Evolutionary conservation across 2,113 vertebrate genomes (phyloP).

Genomic region (Daphoenositta chrysoptera): DNA sequence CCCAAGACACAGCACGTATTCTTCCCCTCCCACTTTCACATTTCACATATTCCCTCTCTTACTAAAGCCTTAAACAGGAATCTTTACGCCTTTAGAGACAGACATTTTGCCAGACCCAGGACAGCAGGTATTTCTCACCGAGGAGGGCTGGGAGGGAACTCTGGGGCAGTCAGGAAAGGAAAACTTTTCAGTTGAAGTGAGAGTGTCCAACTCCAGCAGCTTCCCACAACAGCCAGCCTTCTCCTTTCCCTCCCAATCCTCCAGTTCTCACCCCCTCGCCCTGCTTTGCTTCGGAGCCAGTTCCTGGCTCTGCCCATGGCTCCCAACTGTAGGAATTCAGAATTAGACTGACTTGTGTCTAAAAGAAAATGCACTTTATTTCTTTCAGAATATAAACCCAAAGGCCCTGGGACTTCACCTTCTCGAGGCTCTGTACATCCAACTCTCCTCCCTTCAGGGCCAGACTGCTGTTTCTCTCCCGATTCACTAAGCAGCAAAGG

Average conservation of each 20-base stretch:
- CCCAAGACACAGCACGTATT: neutral
- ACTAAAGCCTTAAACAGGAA: neutral
- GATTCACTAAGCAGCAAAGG: neutral
- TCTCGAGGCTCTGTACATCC: neutral
- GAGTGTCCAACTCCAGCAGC: neutral
- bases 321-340: neutral
- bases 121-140: neutral
- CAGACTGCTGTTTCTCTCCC: neutral
- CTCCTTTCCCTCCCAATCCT: neutral
- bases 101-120: neutral
- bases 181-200: neutral
- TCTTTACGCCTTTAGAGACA: accelerated
- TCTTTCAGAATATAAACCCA: neutral
- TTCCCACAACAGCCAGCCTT: neutral
- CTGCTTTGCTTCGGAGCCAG: neutral
- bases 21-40: neutral
- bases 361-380: neutral
- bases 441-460: neutral
- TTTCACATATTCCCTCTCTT: neutral
- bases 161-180: neutral
- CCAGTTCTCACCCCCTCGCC: neutral
- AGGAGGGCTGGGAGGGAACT: neutral
- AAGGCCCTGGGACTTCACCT: neutral
- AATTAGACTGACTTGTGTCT: neutral
- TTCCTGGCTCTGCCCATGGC: neutral